Evolutionary conservation across 92 coral and sea anemone genomes (phyloP).

Genomic region (Blastomussa wellsi): DNA sequence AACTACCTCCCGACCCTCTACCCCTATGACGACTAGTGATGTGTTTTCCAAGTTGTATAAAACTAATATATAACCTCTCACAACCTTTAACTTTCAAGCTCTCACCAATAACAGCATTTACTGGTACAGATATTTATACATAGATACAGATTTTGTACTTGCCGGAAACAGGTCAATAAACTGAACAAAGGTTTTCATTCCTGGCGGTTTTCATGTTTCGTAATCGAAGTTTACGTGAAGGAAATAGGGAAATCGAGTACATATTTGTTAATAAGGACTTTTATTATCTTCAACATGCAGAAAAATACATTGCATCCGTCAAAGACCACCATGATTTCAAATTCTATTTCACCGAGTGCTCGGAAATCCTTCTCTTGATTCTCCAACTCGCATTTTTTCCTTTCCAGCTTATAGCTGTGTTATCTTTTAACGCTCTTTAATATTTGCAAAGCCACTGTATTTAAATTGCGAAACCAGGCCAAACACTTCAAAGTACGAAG

Average conservation of each 20-base stretch:
- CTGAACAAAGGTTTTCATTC: neutral
- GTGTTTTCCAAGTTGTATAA: neutral
- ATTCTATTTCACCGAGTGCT: neutral
- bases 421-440: too few relatives aligned
- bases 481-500: neutral
- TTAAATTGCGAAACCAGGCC: too few relatives aligned
- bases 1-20: neutral
- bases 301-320: neutral
- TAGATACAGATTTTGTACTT: neutral
- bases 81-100: neutral
- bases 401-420: neutral
- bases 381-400: neutral
- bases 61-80: neutral
- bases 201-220: neutral
- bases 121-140: neutral
- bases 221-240: neutral
- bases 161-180: neutral
- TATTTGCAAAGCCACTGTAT: too few relatives aligned
- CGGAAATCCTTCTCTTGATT: neutral
- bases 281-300: neutral
- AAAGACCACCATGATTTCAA: conserved; percentile 1
- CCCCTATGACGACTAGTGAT: neutral
- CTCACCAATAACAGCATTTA: neutral
- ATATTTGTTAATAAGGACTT: neutral
- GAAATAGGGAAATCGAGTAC: neutral